Evolutionary conservation across 2,113 vertebrate genomes (phyloP).

Genomic region (Spermophilus dauricus): DNA sequence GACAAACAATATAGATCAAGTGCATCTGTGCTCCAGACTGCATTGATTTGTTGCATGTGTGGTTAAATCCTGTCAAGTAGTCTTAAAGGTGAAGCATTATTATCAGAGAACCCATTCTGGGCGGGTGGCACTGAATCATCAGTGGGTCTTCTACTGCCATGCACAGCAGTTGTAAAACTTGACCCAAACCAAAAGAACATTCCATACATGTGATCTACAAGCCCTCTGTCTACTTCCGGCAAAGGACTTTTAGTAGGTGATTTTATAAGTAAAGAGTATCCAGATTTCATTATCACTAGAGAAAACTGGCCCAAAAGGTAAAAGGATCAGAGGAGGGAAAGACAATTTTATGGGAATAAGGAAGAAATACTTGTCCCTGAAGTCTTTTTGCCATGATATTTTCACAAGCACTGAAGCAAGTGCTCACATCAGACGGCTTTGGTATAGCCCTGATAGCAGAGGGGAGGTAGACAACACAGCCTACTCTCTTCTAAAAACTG

Average conservation of each 20-base stretch:
- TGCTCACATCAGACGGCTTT: neutral
- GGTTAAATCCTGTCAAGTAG: conserved; percentile 66
- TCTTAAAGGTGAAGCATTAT: conserved; percentile 67
- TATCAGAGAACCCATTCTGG: conserved; percentile 37
- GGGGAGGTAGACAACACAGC: neutral
- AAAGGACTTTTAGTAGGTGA: neutral
- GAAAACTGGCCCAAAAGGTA: neutral
- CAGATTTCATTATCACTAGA: neutral
- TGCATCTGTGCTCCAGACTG: conserved; percentile 37
- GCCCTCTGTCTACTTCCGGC: neutral
- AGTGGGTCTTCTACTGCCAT: neutral
- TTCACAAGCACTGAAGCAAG: neutral
- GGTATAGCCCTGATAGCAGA: neutral
- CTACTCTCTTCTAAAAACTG: neutral
- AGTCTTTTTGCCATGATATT: neutral
- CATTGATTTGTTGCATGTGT: conserved; percentile 71
- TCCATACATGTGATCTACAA: neutral
- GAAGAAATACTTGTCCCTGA: neutral
- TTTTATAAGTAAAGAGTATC: neutral
- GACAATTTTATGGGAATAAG: neutral
- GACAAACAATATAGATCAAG: conserved; percentile 50
- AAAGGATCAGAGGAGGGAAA: neutral
- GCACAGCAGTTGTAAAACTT: conserved; percentile 21
- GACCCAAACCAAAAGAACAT: neutral
- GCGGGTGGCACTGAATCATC: neutral